Evolutionary conservation across 92 coral and sea anemone genomes (phyloP).

Genomic region (Plumapathes pennacea): DNA sequence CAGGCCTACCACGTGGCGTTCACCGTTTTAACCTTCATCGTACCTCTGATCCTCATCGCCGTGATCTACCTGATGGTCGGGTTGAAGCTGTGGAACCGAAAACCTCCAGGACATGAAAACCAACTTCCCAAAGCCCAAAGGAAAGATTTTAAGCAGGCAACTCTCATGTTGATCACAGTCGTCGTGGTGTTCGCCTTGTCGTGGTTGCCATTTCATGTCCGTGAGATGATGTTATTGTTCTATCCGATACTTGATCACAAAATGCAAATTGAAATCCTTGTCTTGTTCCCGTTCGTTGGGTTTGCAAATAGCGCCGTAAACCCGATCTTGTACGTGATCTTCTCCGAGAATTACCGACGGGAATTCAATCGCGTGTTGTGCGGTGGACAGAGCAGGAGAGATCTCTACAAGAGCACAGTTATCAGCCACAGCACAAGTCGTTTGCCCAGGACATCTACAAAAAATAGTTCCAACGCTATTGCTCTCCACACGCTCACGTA

Average conservation of each 20-base stretch:
- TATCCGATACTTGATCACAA: neutral
- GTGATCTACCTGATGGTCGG: constrained; percentile 46
- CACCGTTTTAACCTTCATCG: constrained; percentile 23
- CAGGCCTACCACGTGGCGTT: constrained; percentile 4
- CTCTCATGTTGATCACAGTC: constrained; percentile 67
- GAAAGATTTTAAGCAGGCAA: constrained; percentile 55
- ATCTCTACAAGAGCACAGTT: constrained; percentile 9
- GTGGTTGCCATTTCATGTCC: constrained; percentile 60
- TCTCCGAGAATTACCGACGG: constrained; percentile 70
- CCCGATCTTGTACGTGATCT: constrained; percentile 64
- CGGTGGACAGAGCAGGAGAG: constrained; percentile 16
- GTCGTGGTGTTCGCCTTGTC: constrained; percentile 60
- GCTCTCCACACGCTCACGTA: too few species aligned
- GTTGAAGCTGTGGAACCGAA: constrained; percentile 57
- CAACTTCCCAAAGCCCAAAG: constrained; percentile 27
- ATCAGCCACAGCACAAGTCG: constrained; percentile 8
- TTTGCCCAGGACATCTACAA: too few species aligned
- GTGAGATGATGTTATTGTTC: constrained; percentile 12
- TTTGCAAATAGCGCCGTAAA: constrained; percentile 68
- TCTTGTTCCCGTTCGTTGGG: constrained; percentile 61
- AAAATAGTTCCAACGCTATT: too few species aligned
- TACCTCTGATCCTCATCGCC: constrained; percentile 47
- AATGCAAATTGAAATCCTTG: constrained; percentile 14
- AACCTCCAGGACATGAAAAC: constrained; percentile 61
- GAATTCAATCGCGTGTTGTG: constrained; percentile 57